Evolutionary conservation across 2,113 vertebrate genomes (phyloP).

Genomic region (Oplegnathus fasciatus): DNA sequence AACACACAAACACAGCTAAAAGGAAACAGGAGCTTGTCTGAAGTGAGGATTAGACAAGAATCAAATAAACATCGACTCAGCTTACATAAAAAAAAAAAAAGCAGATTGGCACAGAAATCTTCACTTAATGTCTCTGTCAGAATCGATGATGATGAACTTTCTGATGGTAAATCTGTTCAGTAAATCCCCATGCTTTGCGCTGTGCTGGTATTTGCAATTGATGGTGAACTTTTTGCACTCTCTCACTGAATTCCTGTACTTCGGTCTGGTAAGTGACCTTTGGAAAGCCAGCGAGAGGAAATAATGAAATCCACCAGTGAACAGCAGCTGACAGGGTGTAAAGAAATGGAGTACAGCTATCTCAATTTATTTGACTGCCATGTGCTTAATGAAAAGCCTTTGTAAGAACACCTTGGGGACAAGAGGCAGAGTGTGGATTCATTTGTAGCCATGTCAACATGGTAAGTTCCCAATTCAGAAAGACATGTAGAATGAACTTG

Average conservation of each 20-base stretch:
- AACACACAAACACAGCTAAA: slow-evolving; percentile 8
- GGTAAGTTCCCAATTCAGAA: background rate
- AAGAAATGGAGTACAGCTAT: slow-evolving; percentile 17
- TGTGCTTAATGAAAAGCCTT: slow-evolving; percentile 50
- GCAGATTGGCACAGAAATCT: background rate
- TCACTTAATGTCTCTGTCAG: background rate
- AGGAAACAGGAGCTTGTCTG: slow-evolving; percentile 18
- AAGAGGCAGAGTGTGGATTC: slow-evolving; percentile 25
- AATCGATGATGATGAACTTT: slow-evolving; percentile 22
- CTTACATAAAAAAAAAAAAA: slow-evolving; percentile 26
- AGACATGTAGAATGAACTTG: background rate
- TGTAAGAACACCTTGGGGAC: slow-evolving; percentile 21
- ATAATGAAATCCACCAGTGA: slow-evolving; percentile 41
- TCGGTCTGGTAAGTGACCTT: slow-evolving; percentile 37
- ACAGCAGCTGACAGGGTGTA: slow-evolving; percentile 21
- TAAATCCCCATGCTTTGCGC: background rate
- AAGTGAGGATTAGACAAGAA: background rate
- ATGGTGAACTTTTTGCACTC: background rate
- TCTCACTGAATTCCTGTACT: slow-evolving; percentile 22
- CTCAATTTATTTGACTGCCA: slow-evolving; percentile 10
- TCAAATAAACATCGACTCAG: background rate
- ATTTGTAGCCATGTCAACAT: slow-evolving; percentile 25
- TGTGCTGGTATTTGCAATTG: background rate
- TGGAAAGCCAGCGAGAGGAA: slow-evolving; percentile 21
- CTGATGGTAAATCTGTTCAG: background rate